Evolutionary conservation across 1,140 invertebrate species (phyloP), one percentile per base, ranked within the genome.

Genomic region (Triops cancriformis): DNA sequence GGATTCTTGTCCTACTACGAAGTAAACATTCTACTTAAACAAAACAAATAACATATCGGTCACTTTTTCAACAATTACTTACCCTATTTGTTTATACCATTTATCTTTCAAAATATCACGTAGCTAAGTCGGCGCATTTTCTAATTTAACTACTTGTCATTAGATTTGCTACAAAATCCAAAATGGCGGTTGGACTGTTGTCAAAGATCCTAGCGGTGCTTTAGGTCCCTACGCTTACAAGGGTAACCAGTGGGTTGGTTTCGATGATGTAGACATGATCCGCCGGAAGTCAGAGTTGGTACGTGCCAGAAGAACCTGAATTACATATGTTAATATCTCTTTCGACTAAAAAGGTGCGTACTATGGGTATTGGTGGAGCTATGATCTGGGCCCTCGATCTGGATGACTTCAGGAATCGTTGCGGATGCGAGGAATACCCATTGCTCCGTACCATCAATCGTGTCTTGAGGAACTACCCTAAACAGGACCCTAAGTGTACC

Each of bases 1-100:
- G 95, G 95, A 31, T 95, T 96, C 82, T 86, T 96, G 26, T 89
- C 94, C 1, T 98, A 96, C 81, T 95, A 95, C 82, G 94, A 97
- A 87, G 89, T 91, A 82, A 64, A 23, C 7, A 37, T 4, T 37
- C 31, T 37, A 37, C 7, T 73, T 43, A 26, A 9, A 18, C 42
- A 74, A 45, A 73, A 26, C 4, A 23, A 72, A 72, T 72, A 72
- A 26, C 26, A 72, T 3, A 37, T 37, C 2, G 2, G 7, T 37
- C 7, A 37, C 31, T 7, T 37, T 37, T 37, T 7, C 7, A 4
- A 37, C 7, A n/a, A 37, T 37, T 37, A 37, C 2, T 37, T 2
- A 37, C 2, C 31, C 7, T 4, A 37, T 7, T 37, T 37, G 7
- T 37, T 37, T 37, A 7, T 37, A 37, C n/a, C n/a, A 37, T 7